Base-by-base conservation (phyloP, 2,797 vertebrate genomes). In the Rhadinocentrus ornatus region DNA sequence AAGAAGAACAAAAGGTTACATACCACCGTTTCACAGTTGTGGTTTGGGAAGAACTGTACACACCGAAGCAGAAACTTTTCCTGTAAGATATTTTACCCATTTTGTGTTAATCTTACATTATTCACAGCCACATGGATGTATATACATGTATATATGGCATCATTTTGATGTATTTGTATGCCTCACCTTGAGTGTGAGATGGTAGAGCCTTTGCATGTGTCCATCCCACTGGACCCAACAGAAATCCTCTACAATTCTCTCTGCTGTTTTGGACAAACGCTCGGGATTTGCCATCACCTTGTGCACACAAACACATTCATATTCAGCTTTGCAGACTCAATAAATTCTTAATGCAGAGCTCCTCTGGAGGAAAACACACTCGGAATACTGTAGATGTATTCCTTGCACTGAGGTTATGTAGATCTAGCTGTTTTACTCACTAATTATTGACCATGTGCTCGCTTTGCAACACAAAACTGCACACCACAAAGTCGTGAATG, bases 221-320 rank as follows among this genome's bases (percentile, higher is more conserved):
- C 92, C 91, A 80, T 99, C 96, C 97, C 97, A 99, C 71, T 99
- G 97, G 66, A 94, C 92, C 97, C 97, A 99, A 79, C 94, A 81
- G 67, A 98, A 91, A 73, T 99, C 97, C 78, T 99, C 98, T 2
- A 85, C 94, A 73, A 99, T 91, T 88, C 91, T 94, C 78, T 95
- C 92, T 2, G 67, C 80, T 0, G 62, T 80, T 92, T 87, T 96
- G 72, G 89, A 91, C 89, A 98, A 91, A 48, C 88, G 93, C 70
- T 94, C 95, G 0, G 93, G 90, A 90, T 95, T 95, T 55, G 91
- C 89, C 87, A 98, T 95, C 68, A 97, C 93, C 98, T 99, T 77
- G 77, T 75, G 91, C 53, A 63, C 62, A 69, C 50, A 78, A 41
- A 86, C 73, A 75, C 39, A 80, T 79, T 61, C 13, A 59, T 57